Base-by-base conservation (phyloP, 2,888 invertebrate genomes). In the Molanna angustata region DNA sequence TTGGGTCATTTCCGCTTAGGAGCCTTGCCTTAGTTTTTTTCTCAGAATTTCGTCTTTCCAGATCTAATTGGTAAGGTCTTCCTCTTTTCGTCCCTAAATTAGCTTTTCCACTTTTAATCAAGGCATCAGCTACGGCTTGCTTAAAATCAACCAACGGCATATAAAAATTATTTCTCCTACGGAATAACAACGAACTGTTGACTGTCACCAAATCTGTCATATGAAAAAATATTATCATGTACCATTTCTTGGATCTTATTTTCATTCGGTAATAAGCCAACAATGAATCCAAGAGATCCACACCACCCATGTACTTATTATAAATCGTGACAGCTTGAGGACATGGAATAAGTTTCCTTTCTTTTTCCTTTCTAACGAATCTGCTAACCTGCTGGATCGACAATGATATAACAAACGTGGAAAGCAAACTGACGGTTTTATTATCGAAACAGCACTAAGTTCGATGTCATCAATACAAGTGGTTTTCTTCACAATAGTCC, bases 221-320 rank as follows among this genome's bases (percentile, higher is more conserved):
- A 33, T 62, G 61, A 45, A 52, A 59, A 56, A 61, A 61, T 16
- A 62, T 46, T 21, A 52, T 39, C 20, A 59, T 45, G 32, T 61
- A 61, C 58, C 60, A 60, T 32, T 60, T 59, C 35, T 54, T 61
- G 32, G 54, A 56, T 20, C 57, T 46, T 55, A 32, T 39, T 39
- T 39, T 17, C 14, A 39, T 39, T 18, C 39, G 39, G 39, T 39
- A 39, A 17, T 39, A 39, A 7, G 17, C 39, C 39, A 39, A 39
- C 39, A 39, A 17, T 17, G 39, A 39, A 39, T 62, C 60, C 14
- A 50, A 27, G 14, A 60, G 42, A 37, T 61, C 61, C 2, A 61
- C 59, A 4, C 60, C 60, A 4, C 61, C 61, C 61, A 62, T 63
- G 44, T 60, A 57, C 19, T 54, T 54, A 46, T 62, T 63, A 52